Evolutionary conservation across 1,140 invertebrate species (phyloP).

Genomic region (Tetramorium simillimum): DNA sequence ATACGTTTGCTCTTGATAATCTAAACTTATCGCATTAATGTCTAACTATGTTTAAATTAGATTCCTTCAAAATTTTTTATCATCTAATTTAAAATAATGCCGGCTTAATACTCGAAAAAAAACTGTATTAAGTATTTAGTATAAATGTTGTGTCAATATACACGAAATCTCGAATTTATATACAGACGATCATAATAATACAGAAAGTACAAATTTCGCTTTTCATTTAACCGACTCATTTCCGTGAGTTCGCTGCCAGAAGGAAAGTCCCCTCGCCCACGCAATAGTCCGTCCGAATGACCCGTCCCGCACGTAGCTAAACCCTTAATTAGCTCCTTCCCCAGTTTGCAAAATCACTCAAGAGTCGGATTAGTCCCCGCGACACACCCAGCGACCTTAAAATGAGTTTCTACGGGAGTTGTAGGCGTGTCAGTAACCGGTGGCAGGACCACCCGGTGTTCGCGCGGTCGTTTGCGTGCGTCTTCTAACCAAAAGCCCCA

Average conservation of each 20-base stretch:
- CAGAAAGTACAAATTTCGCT: not conserved
- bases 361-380: constrained; percentile 69
- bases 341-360: constrained; percentile 71
- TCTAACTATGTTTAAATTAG: not conserved
- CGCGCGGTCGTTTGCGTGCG: constrained; percentile 47
- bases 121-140: not conserved
- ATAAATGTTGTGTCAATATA: not conserved
- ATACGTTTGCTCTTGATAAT: not conserved
- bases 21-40: too few species aligned
- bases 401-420: constrained; percentile 68
- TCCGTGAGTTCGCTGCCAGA: not conserved
- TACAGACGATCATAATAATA: not conserved
- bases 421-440: constrained; percentile 16
- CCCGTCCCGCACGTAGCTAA: constrained; percentile 39
- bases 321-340: constrained; percentile 71
- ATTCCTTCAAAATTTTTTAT: not conserved
- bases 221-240: constrained; percentile 43
- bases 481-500: constrained; percentile 72
- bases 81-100: not conserved
- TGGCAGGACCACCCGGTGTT: constrained; percentile 1
- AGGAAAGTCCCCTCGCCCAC: not conserved
- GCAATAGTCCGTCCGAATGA: constrained; percentile 30
- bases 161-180: constrained; percentile 1
- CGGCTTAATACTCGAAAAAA: not conserved
- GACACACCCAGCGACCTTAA: constrained; percentile 70